Evolutionary conservation across 2,888 invertebrate species (phyloP), one percentile per base, ranked within the genome.

Genomic region (Xylota sylvarum): DNA sequence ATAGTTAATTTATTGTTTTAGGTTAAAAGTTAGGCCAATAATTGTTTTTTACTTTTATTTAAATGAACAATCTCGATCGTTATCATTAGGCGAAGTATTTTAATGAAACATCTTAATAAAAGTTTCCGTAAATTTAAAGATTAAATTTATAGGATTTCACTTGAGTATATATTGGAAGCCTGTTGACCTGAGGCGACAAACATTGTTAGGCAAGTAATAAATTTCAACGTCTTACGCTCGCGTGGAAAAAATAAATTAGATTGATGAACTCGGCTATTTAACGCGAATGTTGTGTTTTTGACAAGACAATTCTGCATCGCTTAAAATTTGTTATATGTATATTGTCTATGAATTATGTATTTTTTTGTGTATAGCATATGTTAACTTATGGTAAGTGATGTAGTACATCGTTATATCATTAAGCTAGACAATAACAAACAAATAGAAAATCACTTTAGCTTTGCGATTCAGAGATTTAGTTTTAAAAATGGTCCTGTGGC

Each of bases 181-280:
- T 78, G 17, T 46, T 79, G 55, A 74, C 73, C 69, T 73, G 10
- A 32, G 30, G 52, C 73, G 74, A 69, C 74, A 56, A 74, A 62
- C 43, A 56, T 52, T 58, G 27, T 46, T 58, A 50, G 14, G n/a
- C 14, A 27, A 56, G 69, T 62, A 48, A 84, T 84, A 79, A 79
- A 84, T 84, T 84, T 73, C 40, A 4, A 17, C 23, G 84, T 84
- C 84, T 46, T 23, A 40, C 32, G 64, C 23, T 79, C 84, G 84
- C 84, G 84, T 84, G 79, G 84, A 69, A 64, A 30, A 72, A n/a
- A 85, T 80, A 85, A 85, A 85, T 85, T 85, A 56, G 58, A 46
- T 55, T 72, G 76, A 80, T 55, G 19, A 52, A 55, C 74, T 56
- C 23, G 23, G 19, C 46, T 58, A 37, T 43, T 50, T 12, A 32